phyloP scores from a whole-genome alignment of 2,113 vertebrate genomes.

The Indri indri region DNA sequence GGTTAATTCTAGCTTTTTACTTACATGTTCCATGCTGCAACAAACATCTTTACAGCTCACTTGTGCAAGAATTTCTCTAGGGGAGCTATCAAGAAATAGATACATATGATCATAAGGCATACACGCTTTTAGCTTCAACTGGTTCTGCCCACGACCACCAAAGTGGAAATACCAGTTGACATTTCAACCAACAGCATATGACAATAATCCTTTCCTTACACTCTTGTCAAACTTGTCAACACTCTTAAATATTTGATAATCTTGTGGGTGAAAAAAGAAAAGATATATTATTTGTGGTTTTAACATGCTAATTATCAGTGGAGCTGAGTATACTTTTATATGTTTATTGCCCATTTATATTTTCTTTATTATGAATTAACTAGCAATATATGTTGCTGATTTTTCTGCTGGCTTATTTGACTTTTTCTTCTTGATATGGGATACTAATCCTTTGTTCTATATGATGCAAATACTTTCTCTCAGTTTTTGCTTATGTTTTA shows the following conservation, averaged over 20 bases:
- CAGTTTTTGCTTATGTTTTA: background rate
- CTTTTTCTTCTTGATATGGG: background rate
- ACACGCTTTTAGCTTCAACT: background rate
- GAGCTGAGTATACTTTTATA: background rate
- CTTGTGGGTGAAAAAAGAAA: background rate
- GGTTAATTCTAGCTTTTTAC: background rate
- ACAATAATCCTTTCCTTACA: background rate
- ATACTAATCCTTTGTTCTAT: background rate
- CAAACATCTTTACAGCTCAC: background rate
- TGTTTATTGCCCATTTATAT: background rate
- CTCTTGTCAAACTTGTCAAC: background rate
- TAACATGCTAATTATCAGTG: background rate
- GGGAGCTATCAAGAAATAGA: background rate
- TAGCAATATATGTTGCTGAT: background rate
- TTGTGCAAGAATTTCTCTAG: background rate
- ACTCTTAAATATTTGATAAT: background rate
- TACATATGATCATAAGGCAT: background rate
- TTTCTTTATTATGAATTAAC: constrained; percentile 4
- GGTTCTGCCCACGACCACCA: background rate
- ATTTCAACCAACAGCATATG: background rate
- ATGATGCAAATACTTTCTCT: background rate
- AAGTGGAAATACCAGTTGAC: background rate
- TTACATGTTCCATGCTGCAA: background rate
- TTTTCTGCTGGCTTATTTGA: background rate
- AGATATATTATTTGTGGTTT: background rate